Percentiles rank a stretch among this genome's conserved stretches.
These are phyloP conservation scores for Neodontobutis hainanensis DNA, from an alignment of 2,113 vertebrate genomes.

Conservation along the genomic window DNA sequence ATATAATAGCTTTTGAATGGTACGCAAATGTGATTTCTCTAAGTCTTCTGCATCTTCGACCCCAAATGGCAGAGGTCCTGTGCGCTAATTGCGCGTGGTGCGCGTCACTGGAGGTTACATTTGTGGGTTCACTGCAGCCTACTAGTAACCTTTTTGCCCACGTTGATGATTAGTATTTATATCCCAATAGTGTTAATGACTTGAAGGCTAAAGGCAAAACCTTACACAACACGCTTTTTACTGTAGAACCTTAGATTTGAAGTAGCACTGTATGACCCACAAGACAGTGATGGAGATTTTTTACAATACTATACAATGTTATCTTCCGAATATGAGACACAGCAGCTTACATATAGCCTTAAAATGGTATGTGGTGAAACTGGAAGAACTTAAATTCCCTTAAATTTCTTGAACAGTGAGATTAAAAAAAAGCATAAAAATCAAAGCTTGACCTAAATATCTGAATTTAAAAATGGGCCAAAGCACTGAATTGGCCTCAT, in stretches of 20 bases:
- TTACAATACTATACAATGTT: too few species aligned
- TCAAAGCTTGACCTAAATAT: slow-evolving; percentile 33
- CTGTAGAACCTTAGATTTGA: too few species aligned
- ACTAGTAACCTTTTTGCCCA: neutral
- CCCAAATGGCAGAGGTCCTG: neutral
- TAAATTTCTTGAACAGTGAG: slow-evolving; percentile 6
- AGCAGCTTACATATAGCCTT: too few species aligned
- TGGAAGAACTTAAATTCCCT: neutral
- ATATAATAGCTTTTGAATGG: neutral
- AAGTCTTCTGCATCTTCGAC: neutral
- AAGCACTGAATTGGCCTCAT: slow-evolving; percentile 34
- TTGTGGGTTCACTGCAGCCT: neutral
- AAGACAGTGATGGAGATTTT: too few species aligned
- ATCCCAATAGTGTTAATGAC: neutral
- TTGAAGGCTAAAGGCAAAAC: too few species aligned
- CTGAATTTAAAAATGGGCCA: slow-evolving; percentile 41
- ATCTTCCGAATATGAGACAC: too few species aligned
- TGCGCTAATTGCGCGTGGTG: slow-evolving; percentile 49
- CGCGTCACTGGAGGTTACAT: neutral
- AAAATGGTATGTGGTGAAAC: neutral
- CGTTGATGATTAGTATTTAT: neutral
- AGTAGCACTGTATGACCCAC: too few species aligned
- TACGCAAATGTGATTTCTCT: neutral
- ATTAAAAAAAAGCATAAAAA: slow-evolving; percentile 20
- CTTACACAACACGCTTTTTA: too few species aligned